A percentile compares a stretch with the other conserved stretches of the same genome.
Evolutionary conservation across 2,113 vertebrate genomes (phyloP).

Genomic region (Gopherus flavomarginatus): DNA sequence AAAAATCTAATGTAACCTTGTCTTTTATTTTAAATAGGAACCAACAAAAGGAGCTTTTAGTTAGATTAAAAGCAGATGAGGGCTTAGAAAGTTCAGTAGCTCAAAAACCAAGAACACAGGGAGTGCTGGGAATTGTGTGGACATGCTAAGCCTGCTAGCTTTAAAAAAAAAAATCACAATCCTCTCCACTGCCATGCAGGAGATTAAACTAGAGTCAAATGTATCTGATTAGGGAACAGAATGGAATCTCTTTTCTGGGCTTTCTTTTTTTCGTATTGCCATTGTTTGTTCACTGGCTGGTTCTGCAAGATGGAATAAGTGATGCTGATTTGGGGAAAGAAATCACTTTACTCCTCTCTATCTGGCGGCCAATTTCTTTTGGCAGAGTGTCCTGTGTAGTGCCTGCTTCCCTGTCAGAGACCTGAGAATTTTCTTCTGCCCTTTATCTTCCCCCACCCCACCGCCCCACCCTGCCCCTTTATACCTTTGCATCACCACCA

Average conservation of each 20-base stretch:
- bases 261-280: background rate
- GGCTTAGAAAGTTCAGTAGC: constrained; percentile 19
- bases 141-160: background rate
- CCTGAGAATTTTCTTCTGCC: background rate
- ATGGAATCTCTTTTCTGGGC: background rate
- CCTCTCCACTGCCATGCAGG: background rate
- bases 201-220: background rate
- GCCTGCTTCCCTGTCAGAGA: background rate
- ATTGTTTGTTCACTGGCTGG: background rate
- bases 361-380: background rate
- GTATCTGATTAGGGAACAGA: background rate
- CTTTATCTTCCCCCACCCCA: background rate
- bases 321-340: constrained; percentile 29
- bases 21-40: constrained; percentile 53
- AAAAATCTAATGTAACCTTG: background rate
- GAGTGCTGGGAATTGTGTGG: background rate
- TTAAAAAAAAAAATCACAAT: background rate
- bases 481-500: background rate
- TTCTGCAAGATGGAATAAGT: constrained; percentile 9
- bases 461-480: background rate
- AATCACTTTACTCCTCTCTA: constrained; percentile 5
- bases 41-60: constrained; percentile 47
- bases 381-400: background rate
- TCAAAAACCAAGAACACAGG: background rate
- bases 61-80: constrained; percentile 40